phyloP scores from a whole-genome alignment of 2,113 vertebrate genomes.

The Chaetops frenatus region DNA sequence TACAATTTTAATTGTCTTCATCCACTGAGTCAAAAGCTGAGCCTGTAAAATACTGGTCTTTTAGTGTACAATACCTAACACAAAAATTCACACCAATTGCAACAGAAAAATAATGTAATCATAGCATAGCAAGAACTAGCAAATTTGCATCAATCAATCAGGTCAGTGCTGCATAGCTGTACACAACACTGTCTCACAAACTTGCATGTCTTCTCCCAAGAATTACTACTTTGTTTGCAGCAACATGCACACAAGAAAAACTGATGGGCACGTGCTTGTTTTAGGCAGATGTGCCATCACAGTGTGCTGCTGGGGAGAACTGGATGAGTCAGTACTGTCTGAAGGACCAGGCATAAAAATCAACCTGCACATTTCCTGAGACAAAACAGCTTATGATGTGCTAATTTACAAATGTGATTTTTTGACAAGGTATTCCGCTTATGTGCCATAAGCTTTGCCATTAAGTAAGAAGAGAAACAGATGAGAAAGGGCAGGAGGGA shows the following conservation, averaged over 20 bases:
- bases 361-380: background rate
- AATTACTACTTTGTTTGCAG: background rate
- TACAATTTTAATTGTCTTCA: background rate
- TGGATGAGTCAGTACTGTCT: background rate
- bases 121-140: background rate
- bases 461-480: background rate
- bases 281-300: rapidly evolving
- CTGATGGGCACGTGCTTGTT: rapidly evolving
- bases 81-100: background rate
- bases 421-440: background rate
- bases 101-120: background rate
- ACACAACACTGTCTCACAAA: background rate
- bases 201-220: background rate
- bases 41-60: background rate
- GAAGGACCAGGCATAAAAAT: background rate
- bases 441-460: background rate
- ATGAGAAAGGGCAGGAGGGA: background rate
- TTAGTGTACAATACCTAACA: background rate
- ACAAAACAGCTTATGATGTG: background rate
- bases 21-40: background rate
- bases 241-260: background rate
- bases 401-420: background rate
- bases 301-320: background rate
- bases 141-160: background rate
- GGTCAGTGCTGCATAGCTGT: background rate